Percentiles rank a stretch among this genome's conserved stretches.
Conservation (phyloP, 2,113 vertebrate species). For the Spea multiplicata region DNA sequence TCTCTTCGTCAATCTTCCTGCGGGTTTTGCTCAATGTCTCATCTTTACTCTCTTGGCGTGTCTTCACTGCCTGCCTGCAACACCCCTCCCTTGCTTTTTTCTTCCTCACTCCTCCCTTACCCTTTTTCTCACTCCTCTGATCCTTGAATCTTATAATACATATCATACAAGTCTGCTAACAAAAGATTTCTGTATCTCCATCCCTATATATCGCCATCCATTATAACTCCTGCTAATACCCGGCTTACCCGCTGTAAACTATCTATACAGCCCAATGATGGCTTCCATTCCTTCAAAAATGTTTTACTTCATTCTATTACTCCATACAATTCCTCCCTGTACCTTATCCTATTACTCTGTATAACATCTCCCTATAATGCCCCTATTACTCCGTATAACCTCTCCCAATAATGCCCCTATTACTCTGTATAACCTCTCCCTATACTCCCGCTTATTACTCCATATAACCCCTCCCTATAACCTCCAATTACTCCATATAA, state of each 20-base stretch:
- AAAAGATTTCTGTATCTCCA: too few relatives aligned
- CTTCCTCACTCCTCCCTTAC: neutral
- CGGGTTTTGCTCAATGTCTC: neutral
- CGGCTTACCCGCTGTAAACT: too few relatives aligned
- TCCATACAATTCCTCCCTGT: neutral
- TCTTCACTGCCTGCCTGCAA: constrained; percentile 16
- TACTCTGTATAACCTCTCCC: neutral
- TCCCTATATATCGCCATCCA: neutral
- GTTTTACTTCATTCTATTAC: neutral
- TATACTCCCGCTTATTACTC: constrained; percentile 9
- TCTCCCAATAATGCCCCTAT: too few relatives aligned
- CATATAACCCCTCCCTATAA: constrained; percentile 1
- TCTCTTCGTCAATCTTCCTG: neutral
- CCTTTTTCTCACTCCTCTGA: neutral
- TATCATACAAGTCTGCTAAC: neutral
- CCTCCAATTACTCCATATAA: constrained; percentile 26
- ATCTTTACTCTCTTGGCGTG: neutral
- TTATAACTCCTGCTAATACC: neutral
- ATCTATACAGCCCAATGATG: neutral
- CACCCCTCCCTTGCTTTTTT: constrained; percentile 9
- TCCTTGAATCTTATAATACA: neutral
- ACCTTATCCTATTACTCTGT: constrained; percentile 7
- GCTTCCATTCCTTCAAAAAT: neutral
- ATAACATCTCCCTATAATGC: neutral
- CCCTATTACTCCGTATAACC: constrained; percentile 27